Base-by-base conservation (phyloP, 2,888 invertebrate species). In the Aelia acuminata region DNA sequence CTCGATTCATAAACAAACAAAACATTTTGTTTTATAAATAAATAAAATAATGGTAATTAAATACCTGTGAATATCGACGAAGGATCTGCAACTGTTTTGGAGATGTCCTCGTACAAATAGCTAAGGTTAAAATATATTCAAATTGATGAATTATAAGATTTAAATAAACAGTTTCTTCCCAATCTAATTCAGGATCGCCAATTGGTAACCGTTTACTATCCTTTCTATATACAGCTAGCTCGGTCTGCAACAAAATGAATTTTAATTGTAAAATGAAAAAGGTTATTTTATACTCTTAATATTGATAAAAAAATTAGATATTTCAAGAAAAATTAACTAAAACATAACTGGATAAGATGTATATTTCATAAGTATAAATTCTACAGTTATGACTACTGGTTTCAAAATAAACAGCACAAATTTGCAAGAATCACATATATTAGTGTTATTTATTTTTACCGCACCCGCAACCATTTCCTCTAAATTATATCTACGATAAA, bases 161-260 rank as follows among this genome's bases (percentile, higher is more conserved):
- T 91, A 99, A 94, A 93, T 99, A 99, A 90, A 99, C 98, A 89
- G 99, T 99, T 94, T 99, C 99, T 93, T 99, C 99, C 99, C 99
- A 99, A 93, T 99, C 98, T 91, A 99, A 96, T 92, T 97, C 97
- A 80, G 97, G 96, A 93, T 99, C 98, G 89, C 98, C 98, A 91
- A 98, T 97, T 87, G 99, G 99, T 92, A 99, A 94, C 93, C 98
- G 98, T 92, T 98, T 96, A 92, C 98, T 98, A 93, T 98, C 98
- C 93, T 98, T 97, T 90, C 99, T 96, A 93, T 98, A 99, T 90
- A 99, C 99, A 93, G 99, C 98, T 91, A 99, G 96, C 93, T 97
- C 97, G 92, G 97, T 97, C 96, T 98, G 93, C 91, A 92, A 93
- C 43, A 39, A 75, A n/a, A n/a, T n/a, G n/a, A n/a, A n/a, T n/a